A percentile compares a stretch with the other conserved stretches of the same genome.
Conservation (phyloP, 1,140 invertebrate species). For the Apis dorsata region DNA sequence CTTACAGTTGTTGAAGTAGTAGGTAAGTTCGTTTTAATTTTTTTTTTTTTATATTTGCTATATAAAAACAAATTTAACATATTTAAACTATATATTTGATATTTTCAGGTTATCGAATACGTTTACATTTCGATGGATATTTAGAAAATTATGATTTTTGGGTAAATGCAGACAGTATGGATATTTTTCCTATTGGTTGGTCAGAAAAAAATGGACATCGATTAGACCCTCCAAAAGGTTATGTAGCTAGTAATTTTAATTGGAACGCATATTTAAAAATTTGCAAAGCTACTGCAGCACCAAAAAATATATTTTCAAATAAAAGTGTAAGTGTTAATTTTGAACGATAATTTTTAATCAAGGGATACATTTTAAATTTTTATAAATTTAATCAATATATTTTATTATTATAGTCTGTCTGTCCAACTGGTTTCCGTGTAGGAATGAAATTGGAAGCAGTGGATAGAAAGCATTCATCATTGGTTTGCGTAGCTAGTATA, state of each 20-base stretch:
- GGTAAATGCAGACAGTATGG: slow-evolving; percentile 93
- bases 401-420: slow-evolving; percentile 83
- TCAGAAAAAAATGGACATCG: slow-evolving; percentile 90
- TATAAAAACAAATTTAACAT: neutral
- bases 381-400: slow-evolving; percentile 41
- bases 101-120: slow-evolving; percentile 86
- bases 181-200: slow-evolving; percentile 97
- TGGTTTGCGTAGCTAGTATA: slow-evolving; percentile 94
- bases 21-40: slow-evolving; percentile 60
- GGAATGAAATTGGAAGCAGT: slow-evolving; percentile 98
- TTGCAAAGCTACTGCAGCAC: slow-evolving; percentile 88
- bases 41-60: neutral
- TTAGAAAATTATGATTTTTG: slow-evolving; percentile 95
- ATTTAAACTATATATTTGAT: slow-evolving; percentile 38
- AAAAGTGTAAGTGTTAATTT: slow-evolving; percentile 80
- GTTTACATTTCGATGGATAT: slow-evolving; percentile 96
- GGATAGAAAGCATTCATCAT: slow-evolving; percentile 91
- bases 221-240: slow-evolving; percentile 88
- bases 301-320: slow-evolving; percentile 87
- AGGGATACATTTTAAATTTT: neutral
- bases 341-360: neutral
- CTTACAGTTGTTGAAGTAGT: slow-evolving; percentile 91
- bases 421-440: slow-evolving; percentile 88
- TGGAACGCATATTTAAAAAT: slow-evolving; percentile 93
- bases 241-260: slow-evolving; percentile 84